These are phyloP conservation scores for Bucorvus abyssinicus DNA, from an alignment of 2,797 vertebrate species.

Conservation along the genomic window DNA sequence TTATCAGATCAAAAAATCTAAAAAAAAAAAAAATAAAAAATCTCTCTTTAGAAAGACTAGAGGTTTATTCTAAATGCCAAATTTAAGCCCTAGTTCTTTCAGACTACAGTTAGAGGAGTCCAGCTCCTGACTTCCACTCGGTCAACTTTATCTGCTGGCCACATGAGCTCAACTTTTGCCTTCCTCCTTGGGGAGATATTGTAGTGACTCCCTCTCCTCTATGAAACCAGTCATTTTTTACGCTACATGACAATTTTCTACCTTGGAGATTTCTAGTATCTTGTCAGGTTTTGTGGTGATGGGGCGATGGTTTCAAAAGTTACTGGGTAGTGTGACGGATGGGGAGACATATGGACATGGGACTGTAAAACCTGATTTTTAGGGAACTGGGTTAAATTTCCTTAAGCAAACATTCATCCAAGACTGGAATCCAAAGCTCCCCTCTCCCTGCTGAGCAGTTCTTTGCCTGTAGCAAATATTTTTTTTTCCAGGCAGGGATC, in stretches of 20 bases:
- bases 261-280: neutral
- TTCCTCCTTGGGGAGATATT: neutral
- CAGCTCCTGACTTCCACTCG: neutral
- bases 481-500: neutral
- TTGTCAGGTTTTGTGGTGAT: neutral
- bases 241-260: neutral
- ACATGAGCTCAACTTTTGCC: neutral
- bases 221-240: neutral
- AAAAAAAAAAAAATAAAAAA: rapidly evolving
- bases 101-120: neutral
- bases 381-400: neutral
- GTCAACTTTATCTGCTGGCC: neutral
- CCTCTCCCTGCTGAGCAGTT: neutral
- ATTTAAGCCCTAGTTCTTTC: neutral
- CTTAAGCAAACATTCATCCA: neutral
- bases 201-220: neutral
- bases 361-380: neutral
- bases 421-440: neutral
- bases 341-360: neutral
- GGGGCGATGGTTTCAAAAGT: neutral
- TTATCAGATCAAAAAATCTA: neutral
- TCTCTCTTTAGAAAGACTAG: neutral
- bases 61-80: neutral
- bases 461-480: neutral
- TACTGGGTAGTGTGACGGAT: neutral